Base-by-base conservation (phyloP, 2,888 invertebrate genomes). In the Agrilus mali region DNA sequence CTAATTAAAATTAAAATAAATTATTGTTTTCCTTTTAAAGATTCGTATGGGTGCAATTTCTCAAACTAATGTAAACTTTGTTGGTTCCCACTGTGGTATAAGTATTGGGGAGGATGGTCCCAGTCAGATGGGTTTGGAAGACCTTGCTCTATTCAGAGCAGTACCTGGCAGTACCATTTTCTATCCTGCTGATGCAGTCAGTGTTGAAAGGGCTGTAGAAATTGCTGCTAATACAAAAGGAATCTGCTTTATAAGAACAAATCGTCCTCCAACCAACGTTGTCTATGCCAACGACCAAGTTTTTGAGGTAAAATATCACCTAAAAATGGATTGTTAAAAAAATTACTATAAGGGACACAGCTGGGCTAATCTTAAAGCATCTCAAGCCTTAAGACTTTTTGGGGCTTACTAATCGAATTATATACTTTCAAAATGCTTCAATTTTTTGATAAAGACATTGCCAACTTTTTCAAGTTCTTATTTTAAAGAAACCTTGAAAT, bases 31-130 rank as follows among this genome's bases (percentile, higher is more conserved):
- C 36, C 37, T 16, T 27, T 13, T 54, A 54, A 58, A 86, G 82
- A 89, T 98, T 63, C 86, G 98, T 50, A 98, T 99, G 97, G 98
- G 93, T 15, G 98, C 97, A 40, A 95, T 99, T 64, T 96, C 96
- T 33, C 95, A 95, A 73, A 87, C 92, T 17, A 96, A 98, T 68
- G 86, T 92, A 15, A 98, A 97, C 70, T 89, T 95, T 66, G 90
- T 75, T 47, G 96, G 96, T 1, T 97, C 97, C 0, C 98, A 98
- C 70, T 94, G 92, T 67, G 98, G 98, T 36, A 86, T 96, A 16
- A 93, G 93, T 59, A 99, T 98, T 69, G 98, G 96, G 31, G 96
- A 96, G 70, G 97, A 97, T 70, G 97, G 97, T 0, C 97, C 98
- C 14, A 92, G 92, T 44, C 98, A 99, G 72, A 98, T 99, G 98